Conservation (phyloP, 2,797 vertebrate species). For the Sebastes flavidus region DNA sequence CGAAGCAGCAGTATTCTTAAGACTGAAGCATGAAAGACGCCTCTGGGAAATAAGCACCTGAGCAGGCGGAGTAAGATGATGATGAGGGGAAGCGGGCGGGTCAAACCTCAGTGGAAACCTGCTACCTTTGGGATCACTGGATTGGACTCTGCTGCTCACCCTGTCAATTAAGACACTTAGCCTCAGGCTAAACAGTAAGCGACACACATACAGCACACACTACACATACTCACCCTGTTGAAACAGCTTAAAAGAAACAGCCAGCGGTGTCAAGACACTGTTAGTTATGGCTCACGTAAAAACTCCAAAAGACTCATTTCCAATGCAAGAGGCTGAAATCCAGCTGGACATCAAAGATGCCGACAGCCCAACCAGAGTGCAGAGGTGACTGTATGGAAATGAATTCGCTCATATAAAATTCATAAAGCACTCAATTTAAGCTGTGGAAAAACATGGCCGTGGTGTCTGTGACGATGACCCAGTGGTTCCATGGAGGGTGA, state of each 20-base stretch:
- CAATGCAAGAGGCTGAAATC: conserved; percentile 12
- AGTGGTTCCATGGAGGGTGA: neutral
- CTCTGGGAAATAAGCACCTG: conserved; percentile 8
- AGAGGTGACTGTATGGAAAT: conserved; percentile 47
- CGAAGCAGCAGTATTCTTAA: neutral
- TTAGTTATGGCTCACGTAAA: neutral
- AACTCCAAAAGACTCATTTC: conserved; percentile 11
- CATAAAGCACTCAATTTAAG: conserved; percentile 1
- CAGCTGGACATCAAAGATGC: conserved; percentile 39
- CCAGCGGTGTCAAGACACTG: neutral
- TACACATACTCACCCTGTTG: neutral
- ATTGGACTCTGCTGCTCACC: conserved; percentile 11
- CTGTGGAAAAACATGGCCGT: neutral
- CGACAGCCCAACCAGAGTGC: conserved; percentile 5
- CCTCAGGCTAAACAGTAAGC: conserved; percentile 27
- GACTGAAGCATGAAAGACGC: neutral
- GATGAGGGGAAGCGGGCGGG: conserved; percentile 38
- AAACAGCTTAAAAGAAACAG: conserved; percentile 12
- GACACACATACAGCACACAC: conserved; percentile 10
- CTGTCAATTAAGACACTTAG: conserved; percentile 36
- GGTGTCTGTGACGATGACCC: neutral
- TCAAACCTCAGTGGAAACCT: conserved; percentile 36
- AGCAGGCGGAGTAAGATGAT: neutral
- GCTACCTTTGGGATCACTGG: conserved; percentile 25
- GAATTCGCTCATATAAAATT: conserved; percentile 31